A percentile compares a stretch with the other conserved stretches of the same genome.
Conservation (phyloP, 1,140 invertebrate species). For the Penaeus vannamei region DNA sequence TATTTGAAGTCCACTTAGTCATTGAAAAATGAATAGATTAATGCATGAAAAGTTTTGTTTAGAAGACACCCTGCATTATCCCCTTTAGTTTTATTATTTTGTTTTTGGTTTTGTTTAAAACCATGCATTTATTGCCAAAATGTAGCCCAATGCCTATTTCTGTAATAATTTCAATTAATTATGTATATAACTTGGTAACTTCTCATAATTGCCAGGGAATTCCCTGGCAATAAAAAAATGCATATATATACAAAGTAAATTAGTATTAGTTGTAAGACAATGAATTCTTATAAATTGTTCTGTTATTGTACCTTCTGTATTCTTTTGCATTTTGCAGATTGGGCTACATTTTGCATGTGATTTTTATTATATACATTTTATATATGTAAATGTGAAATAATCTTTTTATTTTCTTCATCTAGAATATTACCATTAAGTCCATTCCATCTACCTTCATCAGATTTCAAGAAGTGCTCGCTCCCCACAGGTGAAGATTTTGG, state of each 20-base stretch:
- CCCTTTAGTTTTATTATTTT: background rate
- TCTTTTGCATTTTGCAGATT: background rate
- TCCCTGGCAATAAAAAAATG: too few relatives aligned
- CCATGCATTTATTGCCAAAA: slow-evolving; percentile 3
- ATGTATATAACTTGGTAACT: too few relatives aligned
- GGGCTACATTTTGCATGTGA: background rate
- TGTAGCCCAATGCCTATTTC: background rate
- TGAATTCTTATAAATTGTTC: too few relatives aligned
- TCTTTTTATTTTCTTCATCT: slow-evolving; percentile 45
- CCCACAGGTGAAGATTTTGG: slow-evolving; percentile 91
- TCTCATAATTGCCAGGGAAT: too few relatives aligned
- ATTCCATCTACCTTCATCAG: slow-evolving; percentile 64
- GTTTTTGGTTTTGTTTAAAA: background rate
- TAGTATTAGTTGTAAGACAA: too few relatives aligned
- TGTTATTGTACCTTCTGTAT: too few relatives aligned
- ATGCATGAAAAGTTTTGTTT: background rate
- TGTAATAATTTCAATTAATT: too few relatives aligned
- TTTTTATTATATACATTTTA: background rate
- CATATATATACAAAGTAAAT: too few relatives aligned
- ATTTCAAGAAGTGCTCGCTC: slow-evolving; percentile 66
- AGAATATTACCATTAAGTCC: slow-evolving; percentile 61
- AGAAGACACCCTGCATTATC: background rate
- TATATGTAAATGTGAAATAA: slow-evolving; percentile 14
- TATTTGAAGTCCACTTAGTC: background rate
- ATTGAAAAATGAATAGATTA: background rate